phyloP scores from a whole-genome alignment of 2,797 vertebrate genomes.

The Paguma larvata region DNA sequence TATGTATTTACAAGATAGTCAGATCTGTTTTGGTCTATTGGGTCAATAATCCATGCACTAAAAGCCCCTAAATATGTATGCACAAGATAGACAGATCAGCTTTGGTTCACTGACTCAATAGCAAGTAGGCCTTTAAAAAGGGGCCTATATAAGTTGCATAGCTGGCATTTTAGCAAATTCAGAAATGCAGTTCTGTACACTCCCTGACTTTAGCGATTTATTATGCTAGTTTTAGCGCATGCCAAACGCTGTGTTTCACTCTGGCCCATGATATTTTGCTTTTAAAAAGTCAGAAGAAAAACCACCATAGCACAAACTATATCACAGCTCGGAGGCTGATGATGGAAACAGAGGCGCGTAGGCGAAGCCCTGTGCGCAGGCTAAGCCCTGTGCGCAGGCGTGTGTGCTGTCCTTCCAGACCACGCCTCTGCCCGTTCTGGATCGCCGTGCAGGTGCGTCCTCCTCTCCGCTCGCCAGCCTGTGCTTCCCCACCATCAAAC shows the following conservation, averaged over 20 bases:
- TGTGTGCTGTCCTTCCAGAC: neutral
- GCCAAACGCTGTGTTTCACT: neutral
- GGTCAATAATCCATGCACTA: slow-evolving; percentile 49
- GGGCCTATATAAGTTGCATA: neutral
- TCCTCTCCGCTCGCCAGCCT: fast-evolving
- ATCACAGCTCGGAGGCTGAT: neutral
- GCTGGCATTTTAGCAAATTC: neutral
- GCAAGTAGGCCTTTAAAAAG: neutral
- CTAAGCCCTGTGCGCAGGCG: fast-evolving
- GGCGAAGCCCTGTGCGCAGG: neutral
- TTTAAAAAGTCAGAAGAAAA: slow-evolving; percentile 19
- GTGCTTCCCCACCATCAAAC: neutral
- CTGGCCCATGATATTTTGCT: neutral
- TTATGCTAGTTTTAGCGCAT: neutral
- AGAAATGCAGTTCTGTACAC: neutral
- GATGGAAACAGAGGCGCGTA: neutral
- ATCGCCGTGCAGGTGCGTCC: fast-evolving
- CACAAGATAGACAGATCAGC: slow-evolving; percentile 20
- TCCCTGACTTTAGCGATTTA: neutral
- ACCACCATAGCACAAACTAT: neutral
- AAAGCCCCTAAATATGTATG: slow-evolving; percentile 45
- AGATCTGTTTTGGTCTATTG: slow-evolving; percentile 58
- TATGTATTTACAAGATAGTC: slow-evolving; percentile 53
- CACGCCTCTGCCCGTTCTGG: fast-evolving
- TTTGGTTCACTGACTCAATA: neutral